phyloP scores from a whole-genome alignment of 2,113 vertebrate species.

The Semnopithecus entellus region DNA sequence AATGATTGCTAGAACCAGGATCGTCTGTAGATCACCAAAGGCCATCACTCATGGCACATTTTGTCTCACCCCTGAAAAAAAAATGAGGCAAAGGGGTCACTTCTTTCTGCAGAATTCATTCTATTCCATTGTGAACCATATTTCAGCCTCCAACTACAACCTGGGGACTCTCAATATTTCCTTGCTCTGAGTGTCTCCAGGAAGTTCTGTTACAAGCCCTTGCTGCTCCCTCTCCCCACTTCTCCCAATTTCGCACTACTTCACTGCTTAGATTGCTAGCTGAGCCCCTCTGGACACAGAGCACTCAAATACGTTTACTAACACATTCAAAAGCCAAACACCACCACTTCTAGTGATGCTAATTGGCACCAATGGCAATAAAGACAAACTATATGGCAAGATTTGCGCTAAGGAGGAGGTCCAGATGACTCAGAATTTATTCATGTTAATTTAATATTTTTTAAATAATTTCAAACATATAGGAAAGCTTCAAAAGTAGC shows the following conservation, averaged over 20 bases:
- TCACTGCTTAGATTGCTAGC: not conserved
- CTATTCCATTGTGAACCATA: not conserved
- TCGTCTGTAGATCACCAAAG: not conserved
- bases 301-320: not conserved
- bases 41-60: not conserved
- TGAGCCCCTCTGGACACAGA: not conserved
- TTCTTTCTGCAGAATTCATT: not conserved
- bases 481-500: not conserved
- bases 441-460: not conserved
- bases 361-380: not conserved
- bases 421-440: not conserved
- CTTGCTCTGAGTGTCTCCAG: not conserved
- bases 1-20: not conserved
- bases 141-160: not conserved
- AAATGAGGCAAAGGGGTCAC: not conserved
- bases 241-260: not conserved
- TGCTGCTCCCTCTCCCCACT: not conserved
- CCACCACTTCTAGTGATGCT: not conserved
- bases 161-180: not conserved
- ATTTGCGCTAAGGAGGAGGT: not conserved
- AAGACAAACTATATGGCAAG: not conserved
- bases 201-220: not conserved
- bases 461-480: conserved; percentile 4
- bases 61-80: not conserved
- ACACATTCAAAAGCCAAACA: not conserved